Percentiles rank a stretch among this genome's conserved stretches.
Evolutionary conservation across 2,797 vertebrate species (phyloP).

Genomic region (Micrastur ruficollis): DNA sequence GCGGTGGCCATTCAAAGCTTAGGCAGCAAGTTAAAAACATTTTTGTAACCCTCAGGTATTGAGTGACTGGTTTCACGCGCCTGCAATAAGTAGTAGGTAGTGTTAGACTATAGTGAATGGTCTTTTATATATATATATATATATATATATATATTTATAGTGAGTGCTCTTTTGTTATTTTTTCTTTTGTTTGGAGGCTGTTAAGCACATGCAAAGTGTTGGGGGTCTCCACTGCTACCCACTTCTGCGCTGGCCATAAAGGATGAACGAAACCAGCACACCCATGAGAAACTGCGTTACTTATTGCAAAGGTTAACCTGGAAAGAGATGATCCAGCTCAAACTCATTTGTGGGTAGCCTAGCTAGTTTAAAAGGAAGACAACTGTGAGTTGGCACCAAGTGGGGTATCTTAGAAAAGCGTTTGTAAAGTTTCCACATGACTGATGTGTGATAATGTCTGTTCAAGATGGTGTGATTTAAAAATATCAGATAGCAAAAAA

Average conservation of each 20-base stretch:
- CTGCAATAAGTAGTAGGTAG: not conserved
- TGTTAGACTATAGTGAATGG: not conserved
- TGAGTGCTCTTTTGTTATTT: not conserved
- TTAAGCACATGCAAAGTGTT: not conserved
- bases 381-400: not conserved
- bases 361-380: not conserved
- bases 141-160: no score
- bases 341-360: not conserved
- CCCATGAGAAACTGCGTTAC: not conserved
- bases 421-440: not conserved
- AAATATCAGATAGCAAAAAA: slow-evolving; percentile 18
- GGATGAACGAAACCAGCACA: not conserved
- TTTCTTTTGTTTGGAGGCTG: not conserved
- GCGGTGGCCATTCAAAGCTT: not conserved
- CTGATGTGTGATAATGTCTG: not conserved
- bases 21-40: not conserved
- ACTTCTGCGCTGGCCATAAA: not conserved
- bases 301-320: not conserved
- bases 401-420: not conserved
- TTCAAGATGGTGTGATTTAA: not conserved
- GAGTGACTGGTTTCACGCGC: not conserved
- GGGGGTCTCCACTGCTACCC: not conserved
- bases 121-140: no score
- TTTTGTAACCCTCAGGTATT: not conserved
- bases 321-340: not conserved